Conservation (phyloP, 2,888 invertebrate genomes). For the Catocala sponsa region DNA sequence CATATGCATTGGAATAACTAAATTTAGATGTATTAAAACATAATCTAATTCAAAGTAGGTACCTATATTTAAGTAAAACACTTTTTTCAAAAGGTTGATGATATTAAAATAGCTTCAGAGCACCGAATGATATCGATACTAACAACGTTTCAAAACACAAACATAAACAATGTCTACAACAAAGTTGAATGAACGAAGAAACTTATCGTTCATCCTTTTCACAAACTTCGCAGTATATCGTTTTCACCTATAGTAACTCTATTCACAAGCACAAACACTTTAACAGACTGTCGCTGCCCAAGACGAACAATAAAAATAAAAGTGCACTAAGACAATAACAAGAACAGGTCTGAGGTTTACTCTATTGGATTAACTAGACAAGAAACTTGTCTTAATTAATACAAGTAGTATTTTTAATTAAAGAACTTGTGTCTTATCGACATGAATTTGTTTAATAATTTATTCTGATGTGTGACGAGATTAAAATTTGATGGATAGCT, state of each 20-base stretch:
- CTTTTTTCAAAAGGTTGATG: too few species aligned
- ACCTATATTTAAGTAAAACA: too few species aligned
- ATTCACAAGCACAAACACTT: conserved; percentile 38
- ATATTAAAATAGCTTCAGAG: too few species aligned
- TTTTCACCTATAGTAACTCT: conserved; percentile 38
- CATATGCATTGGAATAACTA: too few species aligned
- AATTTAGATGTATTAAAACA: too few species aligned
- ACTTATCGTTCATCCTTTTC: conserved; percentile 4
- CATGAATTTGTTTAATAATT: conserved; percentile 7
- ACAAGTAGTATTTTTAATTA: conserved; percentile 4
- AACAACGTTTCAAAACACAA: conserved; percentile 1
- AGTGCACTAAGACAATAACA: conserved; percentile 56
- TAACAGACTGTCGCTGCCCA: conserved; percentile 13
- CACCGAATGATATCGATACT: too few species aligned
- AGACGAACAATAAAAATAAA: conserved; percentile 54
- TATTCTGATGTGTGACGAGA: conserved; percentile 1
- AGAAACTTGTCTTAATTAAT: conserved; percentile 63
- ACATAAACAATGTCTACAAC: conserved; percentile 12
- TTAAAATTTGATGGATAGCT: neutral
- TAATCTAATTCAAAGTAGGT: too few species aligned
- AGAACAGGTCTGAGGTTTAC: conserved; percentile 54
- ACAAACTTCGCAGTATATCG: conserved; percentile 30
- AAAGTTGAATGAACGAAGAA: conserved; percentile 8
- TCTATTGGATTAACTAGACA: conserved; percentile 64
- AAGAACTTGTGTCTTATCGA: conserved; percentile 9